These are phyloP conservation scores for Drosophila stalkeri DNA, from an alignment of 2,888 invertebrate species.

Conservation along the genomic window DNA sequence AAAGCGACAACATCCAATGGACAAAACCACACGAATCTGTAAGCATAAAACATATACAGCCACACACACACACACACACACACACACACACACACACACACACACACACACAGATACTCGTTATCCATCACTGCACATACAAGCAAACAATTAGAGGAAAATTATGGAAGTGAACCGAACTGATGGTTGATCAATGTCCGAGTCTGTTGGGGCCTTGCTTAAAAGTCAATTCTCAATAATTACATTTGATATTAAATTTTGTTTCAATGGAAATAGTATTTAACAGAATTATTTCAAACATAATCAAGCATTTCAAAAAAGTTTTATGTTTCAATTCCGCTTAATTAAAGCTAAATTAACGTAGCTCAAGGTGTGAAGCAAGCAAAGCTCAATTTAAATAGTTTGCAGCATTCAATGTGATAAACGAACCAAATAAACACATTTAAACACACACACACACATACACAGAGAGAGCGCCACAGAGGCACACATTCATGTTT, in stretches of 20 bases:
- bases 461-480: not conserved
- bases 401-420: not conserved
- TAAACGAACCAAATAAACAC: not conserved
- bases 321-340: not conserved
- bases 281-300: not conserved
- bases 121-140: not conserved
- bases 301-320: not conserved
- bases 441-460: not conserved
- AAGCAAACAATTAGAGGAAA: conserved; percentile 30
- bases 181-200: not conserved
- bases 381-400: conserved; percentile 11
- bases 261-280: not conserved
- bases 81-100: not conserved
- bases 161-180: conserved; percentile 19
- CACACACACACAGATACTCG: not conserved
- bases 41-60: not conserved
- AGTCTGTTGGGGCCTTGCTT: conserved; percentile 10
- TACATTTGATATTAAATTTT: not conserved
- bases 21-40: conserved; percentile 14
- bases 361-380: not conserved
- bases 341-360: not conserved
- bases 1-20: conserved; percentile 21
- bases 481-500: conserved; percentile 4
- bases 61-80: not conserved
- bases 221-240: not conserved